phyloP scores from a whole-genome alignment of 2,797 vertebrate species.

The Crocidura indochinensis region DNA sequence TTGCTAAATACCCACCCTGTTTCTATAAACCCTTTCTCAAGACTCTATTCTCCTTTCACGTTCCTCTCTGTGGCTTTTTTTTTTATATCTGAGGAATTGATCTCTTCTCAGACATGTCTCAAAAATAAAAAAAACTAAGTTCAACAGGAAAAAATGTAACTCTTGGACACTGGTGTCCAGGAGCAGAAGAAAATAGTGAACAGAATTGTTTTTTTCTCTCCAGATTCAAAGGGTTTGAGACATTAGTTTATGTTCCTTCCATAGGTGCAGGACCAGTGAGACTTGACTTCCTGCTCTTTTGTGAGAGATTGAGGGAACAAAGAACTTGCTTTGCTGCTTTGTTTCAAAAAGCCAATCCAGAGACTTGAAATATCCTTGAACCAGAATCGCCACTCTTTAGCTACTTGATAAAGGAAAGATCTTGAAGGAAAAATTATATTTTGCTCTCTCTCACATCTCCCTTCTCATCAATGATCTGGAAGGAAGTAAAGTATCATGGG shows the following conservation, averaged over 20 bases:
- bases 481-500: not conserved
- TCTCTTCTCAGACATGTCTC: not conserved
- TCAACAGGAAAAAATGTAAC: not conserved
- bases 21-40: not conserved
- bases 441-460: not conserved
- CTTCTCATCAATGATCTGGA: not conserved
- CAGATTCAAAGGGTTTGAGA: not conserved
- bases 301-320: no score
- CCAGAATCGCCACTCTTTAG: not conserved
- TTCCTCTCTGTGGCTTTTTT: not conserved
- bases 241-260: not conserved
- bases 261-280: not conserved
- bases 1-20: accelerated
- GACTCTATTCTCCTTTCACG: not conserved
- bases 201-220: not conserved
- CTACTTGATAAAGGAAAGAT: no score
- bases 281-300: not conserved
- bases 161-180: not conserved
- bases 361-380: not conserved
- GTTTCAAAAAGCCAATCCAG: no score
- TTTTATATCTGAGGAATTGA: not conserved
- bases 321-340: no score
- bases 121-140: constrained; percentile 7
- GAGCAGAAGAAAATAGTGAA: not conserved
- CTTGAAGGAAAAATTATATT: not conserved